These are phyloP conservation scores for Engraulis encrasicolus DNA, from an alignment of 2,113 vertebrate genomes.

Conservation along the genomic window DNA sequence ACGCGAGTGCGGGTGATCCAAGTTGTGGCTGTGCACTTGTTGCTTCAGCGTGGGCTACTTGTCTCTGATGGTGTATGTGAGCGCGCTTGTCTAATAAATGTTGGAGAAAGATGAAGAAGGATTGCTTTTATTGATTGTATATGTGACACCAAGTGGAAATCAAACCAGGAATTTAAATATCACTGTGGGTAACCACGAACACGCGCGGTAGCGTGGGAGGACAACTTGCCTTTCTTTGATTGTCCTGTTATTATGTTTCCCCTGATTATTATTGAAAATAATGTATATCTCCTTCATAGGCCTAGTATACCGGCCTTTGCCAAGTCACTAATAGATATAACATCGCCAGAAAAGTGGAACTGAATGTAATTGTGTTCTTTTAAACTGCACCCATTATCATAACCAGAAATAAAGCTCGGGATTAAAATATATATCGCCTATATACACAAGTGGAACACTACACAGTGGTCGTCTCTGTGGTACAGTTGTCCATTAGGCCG, in stretches of 20 bases:
- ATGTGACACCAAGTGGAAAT: no score
- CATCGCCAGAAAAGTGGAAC: not conserved
- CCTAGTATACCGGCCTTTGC: not conserved
- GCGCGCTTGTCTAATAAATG: not conserved
- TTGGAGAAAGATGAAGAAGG: no score
- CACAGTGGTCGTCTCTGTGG: no score
- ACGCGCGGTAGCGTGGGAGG: not conserved
- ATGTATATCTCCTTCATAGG: no score
- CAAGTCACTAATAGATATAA: not conserved
- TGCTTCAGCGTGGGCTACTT: not conserved
- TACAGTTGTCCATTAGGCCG: not conserved
- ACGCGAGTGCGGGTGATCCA: not conserved
- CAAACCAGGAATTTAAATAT: no score
- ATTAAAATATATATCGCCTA: no score
- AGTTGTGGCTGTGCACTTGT: not conserved
- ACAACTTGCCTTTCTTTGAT: not conserved
- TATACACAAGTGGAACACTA: no score
- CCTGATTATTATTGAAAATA: not conserved
- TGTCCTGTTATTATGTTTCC: not conserved
- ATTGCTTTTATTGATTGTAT: no score
- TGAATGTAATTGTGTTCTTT: not conserved
- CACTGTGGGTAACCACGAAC: not conserved
- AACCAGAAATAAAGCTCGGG: no score
- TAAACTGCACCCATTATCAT: not conserved
- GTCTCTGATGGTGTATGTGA: not conserved